Base-by-base conservation (phyloP, 2,888 invertebrate species). In the Mesochorus sp. region DNA sequence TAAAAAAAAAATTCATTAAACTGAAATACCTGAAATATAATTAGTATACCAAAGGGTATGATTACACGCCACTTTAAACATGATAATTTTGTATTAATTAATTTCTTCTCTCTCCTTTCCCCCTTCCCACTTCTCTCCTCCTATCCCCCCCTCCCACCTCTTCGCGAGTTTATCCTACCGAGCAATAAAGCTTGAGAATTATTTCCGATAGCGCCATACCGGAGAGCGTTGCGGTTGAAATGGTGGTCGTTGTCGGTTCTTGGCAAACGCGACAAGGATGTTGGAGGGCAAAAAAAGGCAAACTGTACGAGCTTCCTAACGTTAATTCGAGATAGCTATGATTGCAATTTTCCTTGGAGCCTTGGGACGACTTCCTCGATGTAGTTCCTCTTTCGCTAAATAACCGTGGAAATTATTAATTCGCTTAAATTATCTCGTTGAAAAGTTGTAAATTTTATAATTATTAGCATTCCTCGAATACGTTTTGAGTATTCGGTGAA, bases 161-260 rank as follows among this genome's bases (percentile, higher is more conserved):
- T 10, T 55, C 34, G 24, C 31, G 26, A 14, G 53, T 12, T 59
- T n/a, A 47, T 47, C 17, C 34, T 24, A 57, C 26, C 19, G 34
- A 26, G 59, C 17, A 49, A 71, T 78, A 78, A 78, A 74, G 44
- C 70, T 66, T 34, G 64, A 53, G 53, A 70, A 78, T 78, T 74
- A 78, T 78, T 64, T 70, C 12, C 70, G 57, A 59, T 51, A 37
- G 53, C n/a, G n/a, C 34, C 53, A 24, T 26, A 14, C 62, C 19
- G 10, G 49, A 6, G 39, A 12, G n/a, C 57, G 47, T 44, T 59
- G 34, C 37, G 51, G 26, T 26, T 12, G 61, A 21, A 28, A 21
- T 31, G 53, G 42, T 62, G 31, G 4, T 17, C 14, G 17, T 42
- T 6, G 73, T 55, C 68, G 55, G 51, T 57, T 51, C 37, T 74